Conservation (phyloP, 2,797 vertebrate species). For the Smutsia temminckii region DNA sequence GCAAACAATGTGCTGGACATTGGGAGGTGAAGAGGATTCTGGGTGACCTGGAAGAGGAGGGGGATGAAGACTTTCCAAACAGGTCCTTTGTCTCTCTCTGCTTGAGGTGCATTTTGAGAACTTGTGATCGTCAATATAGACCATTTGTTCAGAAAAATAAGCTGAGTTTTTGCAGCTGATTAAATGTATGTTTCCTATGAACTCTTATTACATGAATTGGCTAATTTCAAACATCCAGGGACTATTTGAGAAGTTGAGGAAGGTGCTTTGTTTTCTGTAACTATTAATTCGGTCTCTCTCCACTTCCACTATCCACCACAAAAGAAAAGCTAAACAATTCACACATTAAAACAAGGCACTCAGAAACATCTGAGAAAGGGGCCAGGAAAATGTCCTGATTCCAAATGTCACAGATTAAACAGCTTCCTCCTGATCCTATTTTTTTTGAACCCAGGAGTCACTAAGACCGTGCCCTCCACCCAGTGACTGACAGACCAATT, state of each 20-base stretch:
- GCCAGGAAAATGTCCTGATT: neutral
- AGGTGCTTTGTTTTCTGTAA: constrained; percentile 32
- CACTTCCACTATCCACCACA: neutral
- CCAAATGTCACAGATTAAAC: neutral
- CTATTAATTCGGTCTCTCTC: neutral
- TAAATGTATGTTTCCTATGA: constrained; percentile 48
- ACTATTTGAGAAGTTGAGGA: constrained; percentile 12
- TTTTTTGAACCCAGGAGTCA: neutral
- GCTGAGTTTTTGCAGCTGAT: constrained; percentile 28
- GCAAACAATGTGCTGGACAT: neutral
- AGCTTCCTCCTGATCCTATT: neutral
- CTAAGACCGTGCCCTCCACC: neutral
- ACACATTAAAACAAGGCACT: neutral
- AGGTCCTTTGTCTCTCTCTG: neutral
- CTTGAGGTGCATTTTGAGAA: constrained; percentile 2
- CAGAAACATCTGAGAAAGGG: neutral
- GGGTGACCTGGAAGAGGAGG: neutral
- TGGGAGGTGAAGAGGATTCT: neutral
- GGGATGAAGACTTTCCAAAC: neutral
- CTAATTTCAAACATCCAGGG: constrained; percentile 23
- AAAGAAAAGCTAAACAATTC: constrained; percentile 1
- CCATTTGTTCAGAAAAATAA: constrained; percentile 34
- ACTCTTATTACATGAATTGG: constrained; percentile 13
- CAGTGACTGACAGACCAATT: neutral
- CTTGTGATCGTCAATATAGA: constrained; percentile 27